Conservation (phyloP, 2,113 vertebrate genomes). For the Archocentrus centrarchus region DNA sequence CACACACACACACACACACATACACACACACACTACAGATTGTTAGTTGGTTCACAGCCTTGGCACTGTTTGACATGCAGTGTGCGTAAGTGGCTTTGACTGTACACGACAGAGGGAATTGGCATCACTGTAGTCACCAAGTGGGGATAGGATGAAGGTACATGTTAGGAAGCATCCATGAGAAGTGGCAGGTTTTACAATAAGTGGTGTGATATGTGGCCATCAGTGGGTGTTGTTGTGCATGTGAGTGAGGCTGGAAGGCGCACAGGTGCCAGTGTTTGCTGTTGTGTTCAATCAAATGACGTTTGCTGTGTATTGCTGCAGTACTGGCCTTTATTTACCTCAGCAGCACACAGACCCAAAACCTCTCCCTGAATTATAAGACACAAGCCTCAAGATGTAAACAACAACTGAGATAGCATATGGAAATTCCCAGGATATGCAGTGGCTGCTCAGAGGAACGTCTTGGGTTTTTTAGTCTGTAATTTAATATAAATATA, state of each 20-base stretch:
- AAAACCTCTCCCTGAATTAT: no score
- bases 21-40: conserved; percentile 2
- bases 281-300: not conserved
- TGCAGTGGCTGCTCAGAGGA: no score
- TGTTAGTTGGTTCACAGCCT: conserved; percentile 38
- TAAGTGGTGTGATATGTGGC: conserved; percentile 30
- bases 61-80: conserved; percentile 36
- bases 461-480: no score
- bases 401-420: no score
- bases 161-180: conserved; percentile 1
- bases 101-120: conserved; percentile 35
- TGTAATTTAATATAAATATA: not conserved
- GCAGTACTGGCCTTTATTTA: not conserved
- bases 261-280: conserved; percentile 11
- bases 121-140: not conserved
- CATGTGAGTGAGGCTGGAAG: not conserved
- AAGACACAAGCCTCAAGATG: no score
- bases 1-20: not conserved
- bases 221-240: conserved; percentile 1
- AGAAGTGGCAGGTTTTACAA: conserved; percentile 26
- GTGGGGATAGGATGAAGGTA: not conserved
- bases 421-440: no score
- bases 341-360: not conserved
- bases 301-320: not conserved
- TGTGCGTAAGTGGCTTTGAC: conserved; percentile 44